phyloP scores from a whole-genome alignment of 92 coral and sea anemone genomes.

The Micromussa lordhowensis region DNA sequence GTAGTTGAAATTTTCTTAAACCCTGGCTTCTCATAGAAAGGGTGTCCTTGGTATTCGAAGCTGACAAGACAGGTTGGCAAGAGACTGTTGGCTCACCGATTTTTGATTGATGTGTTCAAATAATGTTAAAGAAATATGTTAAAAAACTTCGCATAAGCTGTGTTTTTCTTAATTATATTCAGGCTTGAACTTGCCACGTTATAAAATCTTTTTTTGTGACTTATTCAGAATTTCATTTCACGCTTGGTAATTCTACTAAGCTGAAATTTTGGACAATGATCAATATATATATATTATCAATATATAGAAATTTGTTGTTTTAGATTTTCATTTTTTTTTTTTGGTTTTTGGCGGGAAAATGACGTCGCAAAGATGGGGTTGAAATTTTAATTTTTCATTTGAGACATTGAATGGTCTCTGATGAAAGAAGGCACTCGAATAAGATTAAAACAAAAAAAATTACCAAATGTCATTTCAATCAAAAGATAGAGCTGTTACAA shows the following conservation, averaged over 20 bases:
- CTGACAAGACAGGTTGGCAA: no score
- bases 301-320: neutral
- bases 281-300: neutral
- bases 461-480: neutral
- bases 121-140: no score
- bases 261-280: constrained; percentile 3
- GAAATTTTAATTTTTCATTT: neutral
- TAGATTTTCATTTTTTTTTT: neutral
- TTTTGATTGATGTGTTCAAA: no score
- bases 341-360: constrained; percentile 11
- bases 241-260: neutral
- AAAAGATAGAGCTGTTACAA: neutral
- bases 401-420: neutral
- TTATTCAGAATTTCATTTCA: no score
- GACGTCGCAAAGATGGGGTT: neutral
- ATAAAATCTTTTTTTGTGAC: no score
- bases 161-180: no score
- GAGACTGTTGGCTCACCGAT: no score
- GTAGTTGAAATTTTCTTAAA: no score
- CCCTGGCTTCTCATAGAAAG: no score
- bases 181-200: no score
- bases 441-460: neutral
- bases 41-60: no score
- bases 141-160: no score
- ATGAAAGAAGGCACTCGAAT: neutral